Evolutionary conservation across 2,113 vertebrate genomes (phyloP).

Genomic region (Rhadina sibilatrix): DNA sequence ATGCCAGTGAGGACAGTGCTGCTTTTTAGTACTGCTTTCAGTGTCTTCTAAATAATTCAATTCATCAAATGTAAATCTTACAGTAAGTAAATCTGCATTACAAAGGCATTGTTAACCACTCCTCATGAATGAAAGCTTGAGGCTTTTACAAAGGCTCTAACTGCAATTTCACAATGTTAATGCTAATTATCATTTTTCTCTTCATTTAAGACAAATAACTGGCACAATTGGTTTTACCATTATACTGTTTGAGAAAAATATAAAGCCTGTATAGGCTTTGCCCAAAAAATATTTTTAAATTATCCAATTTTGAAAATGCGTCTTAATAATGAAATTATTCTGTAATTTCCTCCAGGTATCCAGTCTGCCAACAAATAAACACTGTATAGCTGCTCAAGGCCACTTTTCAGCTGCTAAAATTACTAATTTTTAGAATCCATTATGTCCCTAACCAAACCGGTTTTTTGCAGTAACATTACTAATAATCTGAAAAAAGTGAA

Average conservation of each 20-base stretch:
- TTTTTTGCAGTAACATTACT: background rate
- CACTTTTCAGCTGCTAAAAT: background rate
- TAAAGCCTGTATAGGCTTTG: background rate
- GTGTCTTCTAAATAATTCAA: background rate
- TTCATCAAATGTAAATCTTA: background rate
- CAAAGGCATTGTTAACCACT: background rate
- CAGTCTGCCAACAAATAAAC: background rate
- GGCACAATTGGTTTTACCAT: background rate
- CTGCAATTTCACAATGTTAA: background rate
- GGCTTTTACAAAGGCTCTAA: background rate
- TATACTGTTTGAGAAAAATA: background rate
- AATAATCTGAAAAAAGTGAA: background rate
- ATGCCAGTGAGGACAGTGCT: background rate
- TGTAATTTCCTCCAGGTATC: background rate
- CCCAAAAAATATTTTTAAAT: background rate
- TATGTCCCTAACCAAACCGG: background rate
- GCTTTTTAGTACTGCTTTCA: background rate
- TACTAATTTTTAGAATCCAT: background rate
- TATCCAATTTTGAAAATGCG: background rate
- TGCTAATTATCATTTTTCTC: background rate
- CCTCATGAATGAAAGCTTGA: background rate
- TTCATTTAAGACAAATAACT: background rate
- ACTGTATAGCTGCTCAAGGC: background rate
- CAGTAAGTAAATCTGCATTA: background rate
- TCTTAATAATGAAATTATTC: background rate